These are phyloP conservation scores for Nicator chloris DNA, from an alignment of 2,113 vertebrate genomes.

Conservation along the genomic window DNA sequence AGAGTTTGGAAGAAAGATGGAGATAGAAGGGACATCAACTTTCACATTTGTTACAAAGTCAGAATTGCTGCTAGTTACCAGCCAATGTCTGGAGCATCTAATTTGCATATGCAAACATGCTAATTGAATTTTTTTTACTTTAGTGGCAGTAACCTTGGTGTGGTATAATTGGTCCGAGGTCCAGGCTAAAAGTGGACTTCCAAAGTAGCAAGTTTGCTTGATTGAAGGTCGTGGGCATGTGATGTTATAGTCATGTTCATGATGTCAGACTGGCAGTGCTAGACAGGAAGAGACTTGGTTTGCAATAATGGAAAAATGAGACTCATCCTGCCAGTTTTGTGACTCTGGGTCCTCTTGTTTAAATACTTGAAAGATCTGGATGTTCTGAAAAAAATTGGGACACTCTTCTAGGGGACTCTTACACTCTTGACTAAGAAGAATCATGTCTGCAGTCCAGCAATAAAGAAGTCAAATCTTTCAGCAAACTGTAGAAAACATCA, in stretches of 20 bases:
- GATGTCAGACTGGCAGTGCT: conserved; percentile 29
- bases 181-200: conserved; percentile 47
- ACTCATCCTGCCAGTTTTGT: conserved; percentile 36
- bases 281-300: conserved; percentile 45
- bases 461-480: not conserved
- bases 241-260: conserved; percentile 28
- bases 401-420: not conserved
- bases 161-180: conserved; percentile 8
- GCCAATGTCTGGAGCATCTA: not conserved
- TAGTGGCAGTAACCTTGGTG: conserved; percentile 28
- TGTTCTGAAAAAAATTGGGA: conserved; percentile 49
- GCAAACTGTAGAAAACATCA: not conserved
- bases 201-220: conserved; percentile 53
- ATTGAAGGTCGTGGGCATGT: conserved; percentile 33
- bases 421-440: not conserved
- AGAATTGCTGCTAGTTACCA: conserved; percentile 11
- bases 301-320: conserved; percentile 32
- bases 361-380: conserved; percentile 44
- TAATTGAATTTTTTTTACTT: conserved; percentile 56
- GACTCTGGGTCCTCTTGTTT: conserved; percentile 51
- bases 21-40: not conserved
- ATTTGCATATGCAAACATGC: conserved; percentile 46
- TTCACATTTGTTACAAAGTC: not conserved
- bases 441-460: not conserved
- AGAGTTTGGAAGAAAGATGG: not conserved